Base-by-base conservation (phyloP, 2,797 vertebrate genomes). In the Cephalopachus bancanus region DNA sequence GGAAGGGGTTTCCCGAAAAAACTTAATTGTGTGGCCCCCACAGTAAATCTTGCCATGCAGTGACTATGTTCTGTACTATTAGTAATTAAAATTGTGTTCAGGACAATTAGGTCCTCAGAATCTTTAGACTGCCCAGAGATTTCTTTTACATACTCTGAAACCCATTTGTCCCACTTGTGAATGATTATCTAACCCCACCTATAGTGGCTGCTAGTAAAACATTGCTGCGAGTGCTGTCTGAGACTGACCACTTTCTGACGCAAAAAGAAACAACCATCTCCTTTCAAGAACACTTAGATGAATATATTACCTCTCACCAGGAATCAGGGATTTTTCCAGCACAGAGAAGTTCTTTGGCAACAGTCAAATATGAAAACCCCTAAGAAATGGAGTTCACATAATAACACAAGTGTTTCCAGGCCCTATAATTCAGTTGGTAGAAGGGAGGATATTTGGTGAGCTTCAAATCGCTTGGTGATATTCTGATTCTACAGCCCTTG, bases 141-240 rank as follows among this genome's bases (percentile, higher is more conserved):
- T 53, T 97, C 78, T 94, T 93, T 93, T 72, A 89, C 92, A 88
- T n/a, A 92, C 78, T 91, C 76, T 86, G 67, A 94, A 96, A 97
- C 85, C 92, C 94, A 84, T 89, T 94, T 96, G 95, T 88, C 72
- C 24, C 81, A 97, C 94, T 97, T 93, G 91, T 89, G 79, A 96
- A 97, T 97, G 90, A 98, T 95, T 88, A 98, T 72, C 60, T 93
- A 95, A 1, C 12, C 33, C 57, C 1, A 0, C 10, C 81, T 44
- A 92, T n/a, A 86, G 81, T 86, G 10, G 22, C 67, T 55, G 95
- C 89, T 87, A 79, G 51, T 75, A 59, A 98, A 98, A 96, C 30
- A 64, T 9, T 20, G 24, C 37, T 81, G 76, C 94, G 78, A 97
- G 97, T 91, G 87, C 78, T 97, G 65, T 92, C 83, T 97, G 71